These are phyloP conservation scores for Gortyna flavago DNA, from an alignment of 2,888 invertebrate genomes.

Conservation along the genomic window DNA sequence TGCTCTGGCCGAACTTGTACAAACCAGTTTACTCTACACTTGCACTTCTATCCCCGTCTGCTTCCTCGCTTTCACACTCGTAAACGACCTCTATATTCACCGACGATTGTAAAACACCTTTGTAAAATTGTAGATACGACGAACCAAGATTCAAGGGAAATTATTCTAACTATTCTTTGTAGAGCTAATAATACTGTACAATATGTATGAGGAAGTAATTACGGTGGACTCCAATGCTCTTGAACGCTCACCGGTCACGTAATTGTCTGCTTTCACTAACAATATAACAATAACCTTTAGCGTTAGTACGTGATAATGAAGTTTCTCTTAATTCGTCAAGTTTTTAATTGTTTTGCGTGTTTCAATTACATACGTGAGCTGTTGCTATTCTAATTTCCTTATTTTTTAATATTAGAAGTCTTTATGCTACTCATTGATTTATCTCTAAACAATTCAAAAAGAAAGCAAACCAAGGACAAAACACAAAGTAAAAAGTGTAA, in stretches of 20 bases:
- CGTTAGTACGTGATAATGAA: constrained; percentile 58
- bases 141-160: constrained; percentile 4
- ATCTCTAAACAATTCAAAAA: background rate
- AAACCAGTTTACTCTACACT: constrained; percentile 83
- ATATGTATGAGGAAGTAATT: constrained; percentile 73
- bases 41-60: constrained; percentile 78
- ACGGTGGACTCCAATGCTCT: constrained; percentile 69
- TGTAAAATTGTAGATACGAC: constrained; percentile 3
- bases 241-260: constrained; percentile 74
- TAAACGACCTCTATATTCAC: constrained; percentile 54
- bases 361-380: constrained; percentile 29
- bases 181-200: constrained; percentile 12
- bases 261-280: constrained; percentile 73
- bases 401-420: background rate
- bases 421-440: background rate
- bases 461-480: constrained; percentile 9
- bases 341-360: constrained; percentile 21
- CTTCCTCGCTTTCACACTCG: constrained; percentile 76
- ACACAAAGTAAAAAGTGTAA: background rate
- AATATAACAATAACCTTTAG: constrained; percentile 62
- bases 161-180: constrained; percentile 17
- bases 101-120: background rate
- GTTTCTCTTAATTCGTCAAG: constrained; percentile 50
- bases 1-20: constrained; percentile 65
- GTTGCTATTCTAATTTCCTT: constrained; percentile 45